Evolutionary conservation across 2,797 vertebrate species (phyloP).

Genomic region (Lerista edwardsae): DNA sequence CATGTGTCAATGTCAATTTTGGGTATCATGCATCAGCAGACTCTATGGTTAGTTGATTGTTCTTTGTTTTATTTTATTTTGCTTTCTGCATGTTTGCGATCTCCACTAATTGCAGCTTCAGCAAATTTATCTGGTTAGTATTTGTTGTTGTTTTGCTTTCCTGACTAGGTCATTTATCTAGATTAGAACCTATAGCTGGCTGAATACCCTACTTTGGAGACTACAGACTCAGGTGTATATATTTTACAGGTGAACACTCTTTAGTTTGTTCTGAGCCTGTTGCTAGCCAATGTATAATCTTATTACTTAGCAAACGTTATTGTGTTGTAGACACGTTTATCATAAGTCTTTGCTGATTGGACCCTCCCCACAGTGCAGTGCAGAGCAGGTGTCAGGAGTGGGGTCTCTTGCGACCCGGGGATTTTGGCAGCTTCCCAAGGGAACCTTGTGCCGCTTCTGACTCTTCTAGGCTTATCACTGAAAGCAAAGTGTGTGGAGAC

Average conservation of each 20-base stretch:
- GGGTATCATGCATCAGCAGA: slow-evolving; percentile 55
- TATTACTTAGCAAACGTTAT: not conserved
- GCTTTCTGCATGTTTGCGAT: slow-evolving; percentile 26
- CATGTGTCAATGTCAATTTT: slow-evolving; percentile 63
- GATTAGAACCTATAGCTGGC: slow-evolving; percentile 68
- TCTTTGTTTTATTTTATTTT: not conserved
- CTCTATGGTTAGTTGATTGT: slow-evolving; percentile 13
- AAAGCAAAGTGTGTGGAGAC: too few species aligned
- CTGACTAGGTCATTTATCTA: slow-evolving; percentile 76
- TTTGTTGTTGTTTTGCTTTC: slow-evolving; percentile 40
- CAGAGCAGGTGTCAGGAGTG: too few species aligned
- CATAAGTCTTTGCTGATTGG: too few species aligned
- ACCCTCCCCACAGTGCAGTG: too few species aligned
- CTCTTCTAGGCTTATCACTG: too few species aligned
- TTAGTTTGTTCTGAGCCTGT: not conserved
- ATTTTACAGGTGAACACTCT: not conserved
- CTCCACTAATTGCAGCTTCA: slow-evolving; percentile 69
- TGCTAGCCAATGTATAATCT: not conserved
- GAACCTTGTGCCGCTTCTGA: too few species aligned
- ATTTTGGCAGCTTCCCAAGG: too few species aligned
- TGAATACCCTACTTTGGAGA: slow-evolving; percentile 42
- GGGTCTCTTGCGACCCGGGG: too few species aligned
- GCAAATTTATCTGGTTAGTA: slow-evolving; percentile 64
- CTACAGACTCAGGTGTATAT: not conserved
- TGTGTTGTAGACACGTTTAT: too few species aligned